Evolutionary conservation across 2,797 vertebrate genomes (phyloP), one percentile per base, ranked within the genome.

Genomic region (Smutsia gigantea): DNA sequence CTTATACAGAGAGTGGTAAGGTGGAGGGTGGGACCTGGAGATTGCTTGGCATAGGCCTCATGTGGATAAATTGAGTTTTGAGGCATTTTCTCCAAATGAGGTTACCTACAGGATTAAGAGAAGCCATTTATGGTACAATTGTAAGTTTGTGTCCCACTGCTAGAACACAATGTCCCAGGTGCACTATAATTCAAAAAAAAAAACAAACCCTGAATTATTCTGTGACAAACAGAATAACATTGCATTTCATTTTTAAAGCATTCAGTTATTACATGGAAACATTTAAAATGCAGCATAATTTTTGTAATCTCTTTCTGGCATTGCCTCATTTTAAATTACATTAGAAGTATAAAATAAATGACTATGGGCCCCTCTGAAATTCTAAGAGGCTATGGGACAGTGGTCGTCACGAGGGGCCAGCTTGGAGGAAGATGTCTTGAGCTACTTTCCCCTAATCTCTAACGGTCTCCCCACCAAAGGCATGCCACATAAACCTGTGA

Each of bases 221-320:
- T 72, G 13, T 94, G 75, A 94, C 74, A 81, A 77, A 85, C n/a
- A 92, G 71, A 75, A 82, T 72, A 87, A 77, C 23, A 82, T 74
- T 64, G 21, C 5, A 53, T 64, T 92, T 68, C 84, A 51, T 68
- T 86, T 85, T 89, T 31, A 82, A 95, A 90, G 39, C 5, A 66
- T 49, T 74, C 78, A 71, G 92, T 94, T 96, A 61, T 92, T 96
- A 59, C 12, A 68, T 46, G 57, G 9, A 51, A 46, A 61, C 71
- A 66, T 81, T 95, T 84, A 72, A 94, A 87, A 91, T 7, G n/a
- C 21, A 59, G 34, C 9, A 46, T 29, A 14, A 59, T 64, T 87
- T 87, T 88, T 95, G 46, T 68, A 25, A 96, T 84, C 31, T 85
- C 49, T 68, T 78, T 66, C 86, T 85, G 29, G n/a, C 23, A 69